Evolutionary conservation across 1,140 invertebrate species (phyloP).

Genomic region (Penaeus chinensis): DNA sequence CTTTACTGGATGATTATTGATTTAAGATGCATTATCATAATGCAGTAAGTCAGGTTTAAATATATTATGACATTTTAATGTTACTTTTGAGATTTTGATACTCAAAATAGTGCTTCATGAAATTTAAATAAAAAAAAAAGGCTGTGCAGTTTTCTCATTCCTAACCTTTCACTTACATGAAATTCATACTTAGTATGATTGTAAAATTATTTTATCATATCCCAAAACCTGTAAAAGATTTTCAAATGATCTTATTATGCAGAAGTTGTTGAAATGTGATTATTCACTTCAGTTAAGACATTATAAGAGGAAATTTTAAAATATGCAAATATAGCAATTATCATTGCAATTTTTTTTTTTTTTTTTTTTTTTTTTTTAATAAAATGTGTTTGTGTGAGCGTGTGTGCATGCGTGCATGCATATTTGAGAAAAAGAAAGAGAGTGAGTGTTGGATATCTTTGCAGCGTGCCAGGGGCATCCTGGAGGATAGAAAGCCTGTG

Average conservation of each 20-base stretch:
- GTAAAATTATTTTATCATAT: no score
- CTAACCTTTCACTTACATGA: background rate
- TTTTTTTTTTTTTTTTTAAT: no score
- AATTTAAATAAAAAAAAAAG: conserved; percentile 33
- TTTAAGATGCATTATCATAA: conserved; percentile 27
- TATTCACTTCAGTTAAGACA: no score
- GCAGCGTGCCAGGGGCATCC: background rate
- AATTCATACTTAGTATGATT: background rate
- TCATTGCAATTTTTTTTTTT: background rate
- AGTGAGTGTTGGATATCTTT: background rate
- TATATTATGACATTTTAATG: background rate
- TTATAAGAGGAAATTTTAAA: background rate
- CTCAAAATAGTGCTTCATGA: conserved; percentile 33
- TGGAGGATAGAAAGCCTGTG: background rate
- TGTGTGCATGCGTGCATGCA: background rate
- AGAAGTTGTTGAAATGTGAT: no score
- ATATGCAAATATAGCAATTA: background rate
- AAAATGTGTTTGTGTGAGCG: background rate
- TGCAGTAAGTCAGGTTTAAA: conserved; percentile 31
- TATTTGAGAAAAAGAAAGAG: no score
- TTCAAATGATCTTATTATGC: no score
- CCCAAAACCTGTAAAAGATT: no score
- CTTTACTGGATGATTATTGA: conserved; percentile 27
- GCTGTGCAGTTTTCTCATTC: background rate
- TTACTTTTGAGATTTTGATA: conserved; percentile 39